phyloP scores from a whole-genome alignment of 1,140 invertebrate species.

The Drosophila nasuta region DNA sequence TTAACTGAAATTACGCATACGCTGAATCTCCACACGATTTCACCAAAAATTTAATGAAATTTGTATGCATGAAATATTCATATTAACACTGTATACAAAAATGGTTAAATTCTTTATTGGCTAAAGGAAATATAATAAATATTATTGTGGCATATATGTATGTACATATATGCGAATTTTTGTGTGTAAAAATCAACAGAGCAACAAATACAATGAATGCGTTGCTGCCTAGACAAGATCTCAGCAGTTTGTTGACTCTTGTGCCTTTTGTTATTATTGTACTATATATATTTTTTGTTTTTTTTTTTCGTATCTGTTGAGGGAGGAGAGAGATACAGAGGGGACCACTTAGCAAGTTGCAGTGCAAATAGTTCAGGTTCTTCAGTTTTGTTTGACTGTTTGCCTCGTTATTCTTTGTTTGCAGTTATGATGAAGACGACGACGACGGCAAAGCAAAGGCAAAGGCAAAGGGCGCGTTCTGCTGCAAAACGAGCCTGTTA shows the following conservation, averaged over 20 bases:
- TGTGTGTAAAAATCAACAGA: background rate
- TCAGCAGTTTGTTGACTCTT: conserved; percentile 57
- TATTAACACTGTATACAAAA: background rate
- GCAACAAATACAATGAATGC: background rate
- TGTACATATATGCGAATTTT: background rate
- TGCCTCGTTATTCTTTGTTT: conserved; percentile 67
- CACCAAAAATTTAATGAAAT: conserved; percentile 2
- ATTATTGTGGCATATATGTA: background rate
- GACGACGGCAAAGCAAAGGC: too few relatives aligned
- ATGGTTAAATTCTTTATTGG: background rate
- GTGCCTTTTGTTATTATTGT: conserved; percentile 27
- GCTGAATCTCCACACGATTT: conserved; percentile 6
- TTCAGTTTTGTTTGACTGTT: conserved; percentile 53
- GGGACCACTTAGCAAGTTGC: conserved; percentile 49
- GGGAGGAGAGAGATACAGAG: too few relatives aligned
- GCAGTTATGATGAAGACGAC: conserved; percentile 67
- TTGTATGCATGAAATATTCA: background rate
- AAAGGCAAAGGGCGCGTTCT: conserved; percentile 11
- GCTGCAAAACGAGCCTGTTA: conserved; percentile 20
- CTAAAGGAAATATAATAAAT: background rate
- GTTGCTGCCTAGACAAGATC: conserved; percentile 20
- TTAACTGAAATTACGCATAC: conserved; percentile 37
- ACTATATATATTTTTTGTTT: too few relatives aligned
- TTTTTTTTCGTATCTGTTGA: too few relatives aligned
- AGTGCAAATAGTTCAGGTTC: conserved; percentile 62